Conservation (phyloP, 2,113 vertebrate genomes). For the Python bivittatus region DNA sequence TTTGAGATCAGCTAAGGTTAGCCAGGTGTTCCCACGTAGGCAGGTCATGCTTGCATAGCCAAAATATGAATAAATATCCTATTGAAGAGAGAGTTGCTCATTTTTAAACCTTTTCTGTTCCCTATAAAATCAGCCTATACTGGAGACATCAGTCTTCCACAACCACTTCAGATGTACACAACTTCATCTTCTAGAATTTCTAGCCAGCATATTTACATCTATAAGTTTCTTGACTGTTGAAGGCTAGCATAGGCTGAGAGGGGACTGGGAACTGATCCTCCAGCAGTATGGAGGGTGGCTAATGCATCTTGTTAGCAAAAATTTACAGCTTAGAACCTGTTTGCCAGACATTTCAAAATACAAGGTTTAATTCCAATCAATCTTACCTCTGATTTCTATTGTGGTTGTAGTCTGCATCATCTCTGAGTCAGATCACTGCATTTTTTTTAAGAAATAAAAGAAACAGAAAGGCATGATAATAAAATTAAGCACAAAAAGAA, state of each 20-base stretch:
- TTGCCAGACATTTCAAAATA: slow-evolving; percentile 13
- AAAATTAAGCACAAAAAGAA: slow-evolving; percentile 30
- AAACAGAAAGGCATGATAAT: slow-evolving; percentile 6
- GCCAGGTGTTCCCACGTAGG: no score
- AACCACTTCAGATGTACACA: no score
- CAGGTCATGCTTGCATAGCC: no score
- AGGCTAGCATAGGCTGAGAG: no score
- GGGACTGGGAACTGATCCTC: no score
- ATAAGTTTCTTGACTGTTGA: no score
- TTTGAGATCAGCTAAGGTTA: no score
- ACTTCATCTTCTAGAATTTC: no score
- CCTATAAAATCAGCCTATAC: not conserved
- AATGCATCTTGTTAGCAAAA: not conserved
- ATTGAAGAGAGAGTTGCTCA: not conserved
- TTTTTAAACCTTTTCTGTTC: no score
- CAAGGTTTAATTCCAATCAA: not conserved
- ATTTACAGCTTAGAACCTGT: not conserved
- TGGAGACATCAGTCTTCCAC: not conserved
- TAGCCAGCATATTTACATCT: no score
- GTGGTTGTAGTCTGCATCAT: not conserved
- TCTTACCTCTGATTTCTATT: not conserved
- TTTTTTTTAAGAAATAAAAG: not conserved
- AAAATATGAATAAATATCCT: not conserved
- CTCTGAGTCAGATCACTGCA: slow-evolving; percentile 22
- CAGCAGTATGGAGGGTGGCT: not conserved